Base-by-base conservation (phyloP, 2,797 vertebrate genomes). In the Iguana delicatissima region DNA sequence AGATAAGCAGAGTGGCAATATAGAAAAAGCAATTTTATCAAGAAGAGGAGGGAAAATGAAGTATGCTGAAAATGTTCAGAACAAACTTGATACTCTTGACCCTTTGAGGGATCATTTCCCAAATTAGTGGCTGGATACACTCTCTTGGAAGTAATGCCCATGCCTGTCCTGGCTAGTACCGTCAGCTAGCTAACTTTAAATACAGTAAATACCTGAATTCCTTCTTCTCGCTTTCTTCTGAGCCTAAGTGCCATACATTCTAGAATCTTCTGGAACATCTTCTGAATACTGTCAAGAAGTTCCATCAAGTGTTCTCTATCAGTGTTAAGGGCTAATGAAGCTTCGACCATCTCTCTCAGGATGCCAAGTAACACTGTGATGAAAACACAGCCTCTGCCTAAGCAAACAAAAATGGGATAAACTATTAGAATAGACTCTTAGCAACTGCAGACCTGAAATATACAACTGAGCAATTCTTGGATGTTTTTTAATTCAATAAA, bases 191-290 rank as follows among this genome's bases (percentile, higher is more conserved):
- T 57, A 81, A 26, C 2, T 62, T 86, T 64, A 57, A n/a, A 88
- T 24, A 29, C 20, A 84, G 46, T 22, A 14, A 81, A 20, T 96
- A 99, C 99, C 98, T 96, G 97, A 89, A 98, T 96, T 57, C 98
- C 98, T 95, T 98, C 97, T 90, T 99, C 97, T 0, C 95, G 97
- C 24, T 98, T 95, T 92, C 97, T 98, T 92, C 95, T 97, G 20
- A 99, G 97, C 69, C 86, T 95, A 3, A 92, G 84, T 14, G 98
- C 98, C 64, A 99, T 91, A 59, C 98, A 96, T 96, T 99, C 98
- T 85, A 99, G 94, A 88, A 98, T 96, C 94, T 98, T 99, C 95
- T 99, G 98, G 96, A 99, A 99, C 64, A 98, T 93, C 1, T 98
- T 98, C 91, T 98, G 98, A 85, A 99, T 96, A 91, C 97, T 94